These are phyloP conservation scores for Acanthosepion esculentum DNA, from an alignment of 2,888 invertebrate species.

Conservation along the genomic window DNA sequence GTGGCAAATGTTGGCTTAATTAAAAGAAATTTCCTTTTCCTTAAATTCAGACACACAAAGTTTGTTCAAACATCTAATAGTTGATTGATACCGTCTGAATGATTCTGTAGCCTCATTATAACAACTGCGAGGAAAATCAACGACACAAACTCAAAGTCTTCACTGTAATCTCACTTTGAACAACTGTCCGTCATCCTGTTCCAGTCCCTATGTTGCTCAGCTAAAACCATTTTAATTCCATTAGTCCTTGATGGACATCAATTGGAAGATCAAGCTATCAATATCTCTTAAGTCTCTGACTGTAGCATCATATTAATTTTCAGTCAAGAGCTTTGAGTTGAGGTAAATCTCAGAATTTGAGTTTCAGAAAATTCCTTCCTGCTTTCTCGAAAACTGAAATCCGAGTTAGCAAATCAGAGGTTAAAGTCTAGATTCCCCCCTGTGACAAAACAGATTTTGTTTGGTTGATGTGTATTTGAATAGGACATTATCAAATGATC, in stretches of 20 bases:
- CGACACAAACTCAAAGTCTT: not conserved
- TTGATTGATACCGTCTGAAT: not conserved
- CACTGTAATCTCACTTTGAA: conserved; percentile 33
- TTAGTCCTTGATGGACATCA: conserved; percentile 33
- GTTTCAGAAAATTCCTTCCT: not conserved
- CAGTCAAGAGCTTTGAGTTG: not conserved
- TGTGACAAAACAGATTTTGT: no score
- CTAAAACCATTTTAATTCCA: not conserved
- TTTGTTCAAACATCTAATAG: not conserved
- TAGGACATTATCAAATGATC: no score
- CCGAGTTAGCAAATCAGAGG: not conserved
- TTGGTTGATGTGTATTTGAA: no score
- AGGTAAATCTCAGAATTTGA: not conserved
- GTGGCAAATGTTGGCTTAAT: not conserved
- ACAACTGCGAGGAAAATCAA: not conserved
- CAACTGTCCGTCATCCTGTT: not conserved
- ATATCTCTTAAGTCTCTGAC: not conserved
- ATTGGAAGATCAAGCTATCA: conserved; percentile 18
- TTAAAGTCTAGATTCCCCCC: not conserved
- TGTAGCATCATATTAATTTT: not conserved
- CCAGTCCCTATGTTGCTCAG: not conserved
- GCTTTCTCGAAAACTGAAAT: not conserved
- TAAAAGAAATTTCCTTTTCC: not conserved
- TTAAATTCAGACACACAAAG: not conserved
- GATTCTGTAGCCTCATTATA: not conserved